phyloP scores from a whole-genome alignment of 1,140 invertebrate species.

The Eumaeus atala region DNA sequence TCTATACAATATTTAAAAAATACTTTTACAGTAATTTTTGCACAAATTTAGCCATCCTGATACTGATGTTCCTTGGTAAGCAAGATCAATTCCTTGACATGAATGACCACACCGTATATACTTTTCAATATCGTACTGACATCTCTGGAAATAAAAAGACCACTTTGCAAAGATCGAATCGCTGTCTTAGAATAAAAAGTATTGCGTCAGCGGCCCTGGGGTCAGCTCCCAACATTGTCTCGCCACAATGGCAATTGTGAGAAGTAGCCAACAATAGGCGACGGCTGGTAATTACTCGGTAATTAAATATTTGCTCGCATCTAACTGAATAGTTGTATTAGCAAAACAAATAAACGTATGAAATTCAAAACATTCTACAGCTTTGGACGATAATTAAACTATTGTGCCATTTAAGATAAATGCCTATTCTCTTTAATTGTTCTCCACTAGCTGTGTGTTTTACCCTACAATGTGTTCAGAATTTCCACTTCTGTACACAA shows the following conservation, averaged over 20 bases:
- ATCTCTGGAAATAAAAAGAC: background rate
- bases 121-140: background rate
- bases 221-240: constrained; percentile 68
- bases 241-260: constrained; percentile 66
- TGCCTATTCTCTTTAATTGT: no score
- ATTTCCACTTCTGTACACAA: no score
- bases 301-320: constrained; percentile 62
- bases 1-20: no score
- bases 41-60: no score
- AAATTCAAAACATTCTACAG: constrained; percentile 13
- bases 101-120: background rate
- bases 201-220: constrained; percentile 47
- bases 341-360: constrained; percentile 31
- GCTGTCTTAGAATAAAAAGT: constrained; percentile 36
- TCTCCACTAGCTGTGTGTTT: no score
- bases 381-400: no score
- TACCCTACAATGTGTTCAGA: no score
- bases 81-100: no score
- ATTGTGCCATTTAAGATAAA: no score
- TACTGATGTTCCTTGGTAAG: no score
- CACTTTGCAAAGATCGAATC: constrained; percentile 31
- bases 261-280: constrained; percentile 57
- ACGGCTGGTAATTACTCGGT: constrained; percentile 56
- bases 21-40: no score
- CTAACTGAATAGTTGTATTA: constrained; percentile 36